Evolutionary conservation across 2,888 invertebrate genomes (phyloP), one percentile per base, ranked within the genome.

Genomic region (Andricus quercusramuli): DNA sequence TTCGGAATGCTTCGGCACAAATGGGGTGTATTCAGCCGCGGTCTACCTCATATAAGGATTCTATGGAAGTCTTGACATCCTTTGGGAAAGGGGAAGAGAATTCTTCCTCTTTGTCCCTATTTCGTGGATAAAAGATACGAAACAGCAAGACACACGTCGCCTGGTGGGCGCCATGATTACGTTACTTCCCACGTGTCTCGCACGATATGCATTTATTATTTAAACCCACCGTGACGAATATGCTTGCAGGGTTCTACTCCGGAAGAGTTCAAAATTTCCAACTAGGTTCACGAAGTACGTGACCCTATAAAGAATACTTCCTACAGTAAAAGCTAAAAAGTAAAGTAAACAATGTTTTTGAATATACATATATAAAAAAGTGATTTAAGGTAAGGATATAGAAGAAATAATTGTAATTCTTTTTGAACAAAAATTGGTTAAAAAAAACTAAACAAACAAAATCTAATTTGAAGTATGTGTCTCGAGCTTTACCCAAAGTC

Each of bases 161-260:
- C 22, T 68, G 67, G 67, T 68, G 44, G 67, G 67, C 44, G 22
- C 22, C 25, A 89, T 90, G 90, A 91, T 92, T 90, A 90, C 89
- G 88, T 91, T 91, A 91, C 89, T 88, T 88, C 85, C 83, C 86
- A 83, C 86, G 83, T 83, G 83, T 80, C 83, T 81, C 78, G 79
- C 79, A 84, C 85, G 84, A 86, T 84, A 79, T 44, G 83, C 83
- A 89, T 90, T 87, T 90, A 90, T 90, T 90, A 90, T 90, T 90
- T 85, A 90, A 51, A 82, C 74, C 79, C 80, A 82, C 78, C 68
- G 20, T 67, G 67, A 59, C 17, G 17, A 47, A 47, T 47, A 47
- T 47, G 47, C 17, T 47, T 47, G 47, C 17, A 47, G 47, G 47
- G 47, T 47, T 47, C 47, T 47, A 17, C 17, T 5, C 41, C 9